These are phyloP conservation scores for Tokudaia tokunoshimensis DNA, from an alignment of 2,797 vertebrate genomes.

Conservation along the genomic window DNA sequence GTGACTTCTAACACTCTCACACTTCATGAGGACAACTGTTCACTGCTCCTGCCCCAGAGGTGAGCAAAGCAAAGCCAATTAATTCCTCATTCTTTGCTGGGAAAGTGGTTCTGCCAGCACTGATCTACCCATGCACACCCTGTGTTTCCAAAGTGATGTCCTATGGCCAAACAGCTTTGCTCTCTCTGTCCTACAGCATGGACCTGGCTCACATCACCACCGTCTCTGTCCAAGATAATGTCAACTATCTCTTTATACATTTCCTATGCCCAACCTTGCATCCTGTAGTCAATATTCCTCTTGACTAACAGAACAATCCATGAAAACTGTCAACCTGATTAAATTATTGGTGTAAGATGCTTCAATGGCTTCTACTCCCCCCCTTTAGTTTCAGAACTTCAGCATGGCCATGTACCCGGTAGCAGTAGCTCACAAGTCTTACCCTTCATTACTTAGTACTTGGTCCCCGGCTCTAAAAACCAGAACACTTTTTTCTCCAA, in stretches of 20 bases:
- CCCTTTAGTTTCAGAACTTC: background rate
- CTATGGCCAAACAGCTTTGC: background rate
- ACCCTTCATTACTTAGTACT: background rate
- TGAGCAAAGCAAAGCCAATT: background rate
- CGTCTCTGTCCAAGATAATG: background rate
- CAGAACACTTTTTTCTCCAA: background rate
- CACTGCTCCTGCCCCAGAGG: background rate
- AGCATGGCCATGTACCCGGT: rapidly evolving
- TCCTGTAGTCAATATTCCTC: background rate
- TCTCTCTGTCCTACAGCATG: background rate
- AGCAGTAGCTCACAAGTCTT: background rate
- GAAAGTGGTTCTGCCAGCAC: background rate
- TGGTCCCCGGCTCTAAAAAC: background rate
- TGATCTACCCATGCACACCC: too few relatives aligned
- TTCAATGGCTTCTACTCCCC: background rate
- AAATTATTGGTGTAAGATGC: background rate
- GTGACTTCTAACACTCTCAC: background rate
- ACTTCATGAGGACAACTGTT: background rate
- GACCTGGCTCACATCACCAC: background rate
- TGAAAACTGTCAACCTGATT: background rate
- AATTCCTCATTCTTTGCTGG: background rate
- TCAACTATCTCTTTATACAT: background rate
- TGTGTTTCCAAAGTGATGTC: rapidly evolving
- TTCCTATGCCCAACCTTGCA: background rate
- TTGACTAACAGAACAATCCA: background rate